Evolutionary conservation across 2,113 vertebrate species (phyloP).

Genomic region (Chiloscyllium plagiosum): DNA sequence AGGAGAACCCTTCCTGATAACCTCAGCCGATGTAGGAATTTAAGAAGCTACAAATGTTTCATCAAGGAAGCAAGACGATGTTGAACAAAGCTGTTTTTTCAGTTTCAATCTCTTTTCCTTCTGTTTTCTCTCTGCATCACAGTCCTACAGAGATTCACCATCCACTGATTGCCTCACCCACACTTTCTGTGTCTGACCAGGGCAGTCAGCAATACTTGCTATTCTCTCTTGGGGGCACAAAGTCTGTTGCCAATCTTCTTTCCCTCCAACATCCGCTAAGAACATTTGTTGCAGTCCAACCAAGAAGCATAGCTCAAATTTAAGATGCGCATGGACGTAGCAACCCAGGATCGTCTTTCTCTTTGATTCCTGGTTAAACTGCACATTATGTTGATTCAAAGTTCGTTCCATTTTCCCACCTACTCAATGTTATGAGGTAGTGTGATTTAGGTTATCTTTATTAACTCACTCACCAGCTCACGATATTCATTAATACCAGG

Average conservation of each 20-base stretch:
- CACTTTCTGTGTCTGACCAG: neutral
- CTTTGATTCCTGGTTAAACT: neutral
- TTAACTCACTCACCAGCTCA: too few species aligned
- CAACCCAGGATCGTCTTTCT: neutral
- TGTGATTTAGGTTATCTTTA: too few species aligned
- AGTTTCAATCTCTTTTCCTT: neutral
- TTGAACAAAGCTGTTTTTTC: neutral
- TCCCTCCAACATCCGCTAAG: neutral
- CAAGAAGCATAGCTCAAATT: neutral
- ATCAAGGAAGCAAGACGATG: neutral
- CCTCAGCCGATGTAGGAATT: too few species aligned
- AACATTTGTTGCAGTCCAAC: neutral
- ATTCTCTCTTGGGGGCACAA: neutral
- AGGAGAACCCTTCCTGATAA: too few species aligned
- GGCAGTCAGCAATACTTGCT: neutral
- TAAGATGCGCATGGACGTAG: neutral
- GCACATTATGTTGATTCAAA: neutral
- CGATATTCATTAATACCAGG: too few species aligned
- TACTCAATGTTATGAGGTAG: neutral
- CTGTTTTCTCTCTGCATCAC: neutral
- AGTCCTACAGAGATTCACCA: neutral
- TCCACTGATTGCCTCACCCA: neutral
- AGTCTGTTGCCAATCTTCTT: neutral
- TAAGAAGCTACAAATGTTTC: neutral
- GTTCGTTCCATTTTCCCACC: neutral